A percentile compares a stretch with the other conserved stretches of the same genome.
phyloP scores from a whole-genome alignment of 53 echinoderm and acorn worm genomes.

The Zoroaster sp. region DNA sequence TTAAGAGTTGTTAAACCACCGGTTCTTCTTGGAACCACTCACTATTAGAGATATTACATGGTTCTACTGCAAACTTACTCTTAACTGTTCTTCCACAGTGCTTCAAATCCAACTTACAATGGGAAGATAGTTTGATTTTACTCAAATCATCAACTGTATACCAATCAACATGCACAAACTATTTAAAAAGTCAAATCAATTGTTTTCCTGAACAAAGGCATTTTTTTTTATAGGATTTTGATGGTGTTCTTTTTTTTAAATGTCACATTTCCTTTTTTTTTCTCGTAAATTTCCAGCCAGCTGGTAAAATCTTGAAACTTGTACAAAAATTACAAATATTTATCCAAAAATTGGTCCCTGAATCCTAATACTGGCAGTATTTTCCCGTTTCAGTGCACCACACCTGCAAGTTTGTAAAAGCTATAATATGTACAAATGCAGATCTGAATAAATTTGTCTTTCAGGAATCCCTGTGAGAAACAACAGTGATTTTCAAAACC shows the following conservation, averaged over 20 bases:
- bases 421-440: background rate
- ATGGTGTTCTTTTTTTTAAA: background rate
- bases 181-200: background rate
- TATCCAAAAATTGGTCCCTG: constrained; percentile 24
- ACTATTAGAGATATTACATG: too few relatives aligned
- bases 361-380: background rate
- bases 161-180: too few relatives aligned
- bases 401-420: background rate
- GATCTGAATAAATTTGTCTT: background rate
- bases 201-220: background rate
- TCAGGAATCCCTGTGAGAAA: background rate
- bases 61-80: too few relatives aligned
- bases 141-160: too few relatives aligned
- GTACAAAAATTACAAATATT: constrained; percentile 1
- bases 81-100: too few relatives aligned
- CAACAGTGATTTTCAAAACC: background rate
- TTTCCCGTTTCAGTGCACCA: background rate
- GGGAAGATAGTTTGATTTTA: too few relatives aligned
- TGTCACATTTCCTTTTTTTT: background rate
- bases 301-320: constrained; percentile 4
- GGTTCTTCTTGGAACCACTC: too few relatives aligned
- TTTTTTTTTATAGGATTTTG: too few relatives aligned
- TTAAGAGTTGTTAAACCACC: too few relatives aligned
- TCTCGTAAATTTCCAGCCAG: constrained; percentile 35
- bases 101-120: too few relatives aligned